Evolutionary conservation across 2,888 invertebrate genomes (phyloP), one percentile per base, ranked within the genome.

Genomic region (Drosophila fulvimacula): DNA sequence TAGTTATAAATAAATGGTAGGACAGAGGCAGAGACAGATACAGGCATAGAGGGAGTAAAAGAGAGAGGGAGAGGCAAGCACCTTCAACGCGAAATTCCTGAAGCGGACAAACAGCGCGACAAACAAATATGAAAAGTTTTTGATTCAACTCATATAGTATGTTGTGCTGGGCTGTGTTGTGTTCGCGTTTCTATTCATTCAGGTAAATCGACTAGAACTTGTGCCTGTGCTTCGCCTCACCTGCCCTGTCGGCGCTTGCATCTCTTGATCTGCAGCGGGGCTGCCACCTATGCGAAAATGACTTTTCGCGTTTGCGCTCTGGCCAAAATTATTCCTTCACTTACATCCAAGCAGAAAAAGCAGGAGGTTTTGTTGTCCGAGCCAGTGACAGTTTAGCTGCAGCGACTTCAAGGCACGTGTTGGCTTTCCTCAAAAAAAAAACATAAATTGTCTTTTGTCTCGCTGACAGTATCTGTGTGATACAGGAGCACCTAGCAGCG

Each of bases 321-420:
- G 62, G 30, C 27, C 48, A 9, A 55, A 27, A 21, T 27, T 10
- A 48, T 55, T 63, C 55, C 44, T 48, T 53, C 65, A 53, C 32
- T 48, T n/a, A 27, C 58, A 41, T 41, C 48, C 58, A 41, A 42
- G 27, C 48, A 53, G 82, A 76, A 80, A 80, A 55, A 61, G 68
- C 72, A 81, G 80, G 85, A 85, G 83, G 82, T 79, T 60, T 73
- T 77, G 80, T 79, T 84, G 79, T 84, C 73, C 74, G 75, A 73
- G 80, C 48, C 62, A 63, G 74, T 60, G 64, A 52, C 60, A 69
- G 66, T 62, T 63, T 62, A 30, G 63, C 55, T 60, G 74, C 62
- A 62, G 73, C 48, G 61, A 61, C 59, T 56, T 61, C 19, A 38
- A 46, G 46, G 46, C 61, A 56, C 41, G 57, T 49, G 41, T 51